Evolutionary conservation across 2,888 invertebrate species (phyloP).

Genomic region (Rhingia rostrata): DNA sequence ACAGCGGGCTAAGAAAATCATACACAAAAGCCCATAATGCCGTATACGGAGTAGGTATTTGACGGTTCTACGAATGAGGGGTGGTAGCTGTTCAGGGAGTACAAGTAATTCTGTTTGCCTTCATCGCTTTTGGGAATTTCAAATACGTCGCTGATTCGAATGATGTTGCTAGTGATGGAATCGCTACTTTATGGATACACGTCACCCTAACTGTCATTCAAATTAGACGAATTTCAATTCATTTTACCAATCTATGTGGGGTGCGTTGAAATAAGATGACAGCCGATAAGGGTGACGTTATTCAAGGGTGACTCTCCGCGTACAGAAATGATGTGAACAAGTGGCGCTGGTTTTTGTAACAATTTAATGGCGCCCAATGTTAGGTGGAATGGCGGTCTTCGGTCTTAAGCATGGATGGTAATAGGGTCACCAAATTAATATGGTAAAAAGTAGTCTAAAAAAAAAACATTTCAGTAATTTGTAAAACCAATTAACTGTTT

Average conservation of each 20-base stretch:
- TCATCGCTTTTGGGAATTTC: slow-evolving; percentile 71
- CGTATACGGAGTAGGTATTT: neutral
- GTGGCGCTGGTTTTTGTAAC: slow-evolving; percentile 54
- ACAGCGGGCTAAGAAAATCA: slow-evolving; percentile 64
- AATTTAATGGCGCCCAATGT: slow-evolving; percentile 45
- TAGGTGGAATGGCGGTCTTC: slow-evolving; percentile 41
- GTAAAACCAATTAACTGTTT: too few relatives aligned
- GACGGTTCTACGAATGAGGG: slow-evolving; percentile 19
- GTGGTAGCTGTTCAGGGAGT: slow-evolving; percentile 37
- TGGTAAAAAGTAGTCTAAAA: too few relatives aligned
- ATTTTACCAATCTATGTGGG: slow-evolving; percentile 16
- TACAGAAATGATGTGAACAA: slow-evolving; percentile 68
- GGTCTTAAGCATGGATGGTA: slow-evolving; percentile 16
- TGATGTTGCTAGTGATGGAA: slow-evolving; percentile 54
- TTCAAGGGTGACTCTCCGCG: slow-evolving; percentile 55
- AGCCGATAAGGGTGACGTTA: slow-evolving; percentile 56
- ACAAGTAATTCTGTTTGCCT: slow-evolving; percentile 42
- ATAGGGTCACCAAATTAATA: neutral
- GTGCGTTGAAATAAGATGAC: slow-evolving; percentile 67
- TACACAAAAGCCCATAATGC: slow-evolving; percentile 64
- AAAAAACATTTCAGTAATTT: too few relatives aligned
- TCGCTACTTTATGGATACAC: slow-evolving; percentile 56
- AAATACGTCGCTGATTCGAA: slow-evolving; percentile 24
- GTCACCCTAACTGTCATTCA: slow-evolving; percentile 60
- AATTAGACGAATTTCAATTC: slow-evolving; percentile 61